phyloP scores from a whole-genome alignment of 2,888 invertebrate species.

The Erpobdella octoculata region DNA sequence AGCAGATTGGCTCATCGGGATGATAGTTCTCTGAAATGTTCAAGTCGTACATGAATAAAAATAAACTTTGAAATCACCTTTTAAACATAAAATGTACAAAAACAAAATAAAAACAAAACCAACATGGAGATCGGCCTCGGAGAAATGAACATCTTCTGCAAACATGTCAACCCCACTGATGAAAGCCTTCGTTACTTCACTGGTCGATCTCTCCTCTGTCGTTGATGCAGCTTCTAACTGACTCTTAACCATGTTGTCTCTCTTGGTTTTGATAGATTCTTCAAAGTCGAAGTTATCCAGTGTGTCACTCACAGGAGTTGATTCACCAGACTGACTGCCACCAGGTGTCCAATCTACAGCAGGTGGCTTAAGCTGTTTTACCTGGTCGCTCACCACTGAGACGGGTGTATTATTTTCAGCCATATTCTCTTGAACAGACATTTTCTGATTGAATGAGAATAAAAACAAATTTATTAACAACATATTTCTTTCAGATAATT shows the following conservation, averaged over 20 bases:
- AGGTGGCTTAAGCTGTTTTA: no score
- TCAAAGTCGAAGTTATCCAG: slow-evolving; percentile 44
- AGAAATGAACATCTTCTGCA: slow-evolving; percentile 69
- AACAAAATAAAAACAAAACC: background rate
- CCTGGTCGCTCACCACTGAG: no score
- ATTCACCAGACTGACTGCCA: background rate
- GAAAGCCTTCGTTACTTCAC: slow-evolving; percentile 44
- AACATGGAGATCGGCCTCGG: slow-evolving; percentile 65
- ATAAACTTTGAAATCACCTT: background rate
- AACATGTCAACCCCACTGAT: slow-evolving; percentile 60
- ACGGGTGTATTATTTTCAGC: no score
- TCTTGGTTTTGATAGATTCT: slow-evolving; percentile 45
- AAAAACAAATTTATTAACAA: no score
- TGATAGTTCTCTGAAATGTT: slow-evolving; percentile 44
- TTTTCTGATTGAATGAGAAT: no score
- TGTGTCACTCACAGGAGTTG: slow-evolving; percentile 22
- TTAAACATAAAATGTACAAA: background rate
- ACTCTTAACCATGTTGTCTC: slow-evolving; percentile 33
- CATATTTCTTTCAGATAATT: no score
- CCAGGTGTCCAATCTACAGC: background rate
- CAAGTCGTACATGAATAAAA: background rate
- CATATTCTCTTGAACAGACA: no score
- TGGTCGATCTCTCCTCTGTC: slow-evolving; percentile 28
- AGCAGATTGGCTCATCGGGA: slow-evolving; percentile 39
- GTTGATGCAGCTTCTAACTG: background rate